Base-by-base conservation (phyloP, 1,140 invertebrate genomes). In the Chrysoperla carnea region DNA sequence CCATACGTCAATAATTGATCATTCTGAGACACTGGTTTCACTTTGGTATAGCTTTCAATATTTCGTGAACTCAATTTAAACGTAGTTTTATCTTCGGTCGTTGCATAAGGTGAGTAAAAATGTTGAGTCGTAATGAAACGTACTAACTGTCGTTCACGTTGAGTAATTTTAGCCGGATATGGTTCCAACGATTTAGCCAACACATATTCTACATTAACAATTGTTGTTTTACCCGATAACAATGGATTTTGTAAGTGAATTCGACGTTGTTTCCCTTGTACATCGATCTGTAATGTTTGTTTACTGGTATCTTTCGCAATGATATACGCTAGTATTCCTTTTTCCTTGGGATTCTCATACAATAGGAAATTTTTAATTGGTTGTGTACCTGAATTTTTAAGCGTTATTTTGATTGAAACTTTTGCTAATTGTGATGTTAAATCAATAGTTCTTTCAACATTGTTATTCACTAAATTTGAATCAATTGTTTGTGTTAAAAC, bases 121-220 rank as follows among this genome's bases (percentile, higher is more conserved):
- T 91, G 89, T 38, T 86, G 66, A 53, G 84, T 92, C 28, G 87
- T 90, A 42, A 63, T 72, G 54, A 84, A 95, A 48, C 79, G 75
- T 1, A 97, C 86, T 41, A 94, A 65, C 59, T 98, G 94, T 51
- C 91, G 91, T 53, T 97, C 92, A 47, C 84, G 78, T 59, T 97
- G 94, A 0, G 73, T 73, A 43, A 98, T 94, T 52, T 80, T 69
- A 12, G 75, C 75, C 1, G 94, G 94, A 63, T 89, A 85, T 1
- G 92, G 84, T 8, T 62, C 50, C 6, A 95, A 60, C 23, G 75
- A 68, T 55, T 90, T 81, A 0, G 78, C 78, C 17, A 79, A 78
- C 1, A 90, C 71, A 8, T 73, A 69, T 55, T 94, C 86, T 0
- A 92, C 66, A 38, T 76, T 74, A 29, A 84, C 53, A 5, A 66